Evolutionary conservation across 2,797 vertebrate species (phyloP).

Genomic region (Microchirus variegatus): DNA sequence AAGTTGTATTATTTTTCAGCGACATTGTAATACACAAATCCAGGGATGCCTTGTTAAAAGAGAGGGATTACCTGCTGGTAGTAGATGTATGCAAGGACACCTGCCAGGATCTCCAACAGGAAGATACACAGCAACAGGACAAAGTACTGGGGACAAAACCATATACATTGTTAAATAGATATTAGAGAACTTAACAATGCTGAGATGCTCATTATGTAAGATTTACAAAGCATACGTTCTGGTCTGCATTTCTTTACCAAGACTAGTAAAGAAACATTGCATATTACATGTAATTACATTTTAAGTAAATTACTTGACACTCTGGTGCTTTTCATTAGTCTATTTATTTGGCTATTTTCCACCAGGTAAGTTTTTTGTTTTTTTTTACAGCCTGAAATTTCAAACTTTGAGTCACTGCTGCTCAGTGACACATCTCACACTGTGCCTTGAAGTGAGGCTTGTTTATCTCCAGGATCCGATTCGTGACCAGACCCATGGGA

Average conservation of each 20-base stretch:
- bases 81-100: conserved; percentile 95
- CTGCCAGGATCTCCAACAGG: conserved; percentile 94
- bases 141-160: conserved; percentile 87
- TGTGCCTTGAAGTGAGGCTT: conserved; percentile 11
- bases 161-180: no score
- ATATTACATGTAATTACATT: no score
- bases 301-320: no score
- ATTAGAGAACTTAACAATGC: no score
- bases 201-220: no score
- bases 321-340: no score
- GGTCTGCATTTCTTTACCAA: no score
- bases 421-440: conserved; percentile 8
- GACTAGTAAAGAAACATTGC: no score
- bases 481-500: conserved; percentile 17
- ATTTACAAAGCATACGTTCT: no score
- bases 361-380: no score
- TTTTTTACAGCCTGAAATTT: neutral
- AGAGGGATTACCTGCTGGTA: conserved; percentile 91
- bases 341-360: no score
- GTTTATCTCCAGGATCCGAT: conserved; percentile 42
- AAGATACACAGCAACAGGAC: conserved; percentile 93
- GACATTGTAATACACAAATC: neutral
- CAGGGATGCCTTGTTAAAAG: neutral
- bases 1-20: no score
- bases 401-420: neutral